A percentile compares a stretch with the other conserved stretches of the same genome.
Conservation (phyloP, 1,140 invertebrate genomes). For the Brachionus sp. region DNA sequence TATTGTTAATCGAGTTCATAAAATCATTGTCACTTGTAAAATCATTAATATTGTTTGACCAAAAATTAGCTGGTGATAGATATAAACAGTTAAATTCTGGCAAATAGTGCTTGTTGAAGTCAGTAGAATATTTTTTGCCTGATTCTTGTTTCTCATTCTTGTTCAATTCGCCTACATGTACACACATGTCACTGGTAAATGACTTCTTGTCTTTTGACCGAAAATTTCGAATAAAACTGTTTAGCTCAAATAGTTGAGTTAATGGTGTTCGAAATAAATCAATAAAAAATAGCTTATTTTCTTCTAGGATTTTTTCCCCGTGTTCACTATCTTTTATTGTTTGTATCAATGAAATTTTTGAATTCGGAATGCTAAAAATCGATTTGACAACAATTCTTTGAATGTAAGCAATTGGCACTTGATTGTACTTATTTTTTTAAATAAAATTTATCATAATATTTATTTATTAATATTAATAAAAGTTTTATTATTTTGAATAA, state of each 20-base stretch:
- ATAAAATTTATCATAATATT: neutral
- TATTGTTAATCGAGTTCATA: slow-evolving; percentile 5
- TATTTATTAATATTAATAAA: no score
- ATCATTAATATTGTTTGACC: slow-evolving; percentile 69
- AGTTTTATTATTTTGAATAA: no score
- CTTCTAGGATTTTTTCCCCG: neutral
- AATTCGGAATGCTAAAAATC: slow-evolving; percentile 10
- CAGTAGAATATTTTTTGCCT: neutral
- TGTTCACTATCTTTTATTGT: neutral
- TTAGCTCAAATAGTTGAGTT: slow-evolving; percentile 3
- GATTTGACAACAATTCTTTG: slow-evolving; percentile 44
- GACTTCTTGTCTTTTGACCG: neutral
- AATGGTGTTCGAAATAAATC: slow-evolving; percentile 21
- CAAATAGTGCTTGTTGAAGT: slow-evolving; percentile 53
- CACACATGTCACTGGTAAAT: slow-evolving; percentile 6
- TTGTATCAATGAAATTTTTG: neutral
- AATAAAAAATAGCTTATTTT: slow-evolving; percentile 27
- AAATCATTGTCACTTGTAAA: slow-evolving; percentile 49
- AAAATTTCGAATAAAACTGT: slow-evolving; percentile 32
- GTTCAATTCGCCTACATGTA: neutral
- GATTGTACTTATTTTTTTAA: slow-evolving; percentile 19
- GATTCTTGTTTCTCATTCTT: neutral
- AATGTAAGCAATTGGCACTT: slow-evolving; percentile 35
- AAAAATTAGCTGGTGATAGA: slow-evolving; percentile 87
- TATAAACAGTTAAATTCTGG: slow-evolving; percentile 86